Conservation (phyloP, 2,797 vertebrate genomes). For the Apogon hyalosoma region DNA sequence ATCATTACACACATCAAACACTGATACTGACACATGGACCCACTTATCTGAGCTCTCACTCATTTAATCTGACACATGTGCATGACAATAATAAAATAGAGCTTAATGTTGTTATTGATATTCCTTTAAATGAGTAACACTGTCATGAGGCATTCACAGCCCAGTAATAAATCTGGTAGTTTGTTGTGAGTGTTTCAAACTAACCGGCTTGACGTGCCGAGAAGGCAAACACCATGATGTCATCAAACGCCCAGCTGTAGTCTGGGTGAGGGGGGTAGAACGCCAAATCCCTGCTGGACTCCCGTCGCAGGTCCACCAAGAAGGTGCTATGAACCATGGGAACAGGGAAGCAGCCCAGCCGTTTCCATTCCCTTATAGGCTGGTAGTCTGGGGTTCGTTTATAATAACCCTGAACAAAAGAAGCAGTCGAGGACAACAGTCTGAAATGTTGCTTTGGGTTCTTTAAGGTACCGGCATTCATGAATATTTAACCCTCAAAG, state of each 20-base stretch:
- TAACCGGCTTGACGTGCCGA: slow-evolving; percentile 93
- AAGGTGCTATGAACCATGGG: slow-evolving; percentile 98
- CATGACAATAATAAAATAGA: slow-evolving; percentile 19
- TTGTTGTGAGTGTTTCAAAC: slow-evolving; percentile 43
- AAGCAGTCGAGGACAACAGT: neutral
- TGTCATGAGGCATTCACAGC: slow-evolving; percentile 22
- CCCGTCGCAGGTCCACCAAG: slow-evolving; percentile 92
- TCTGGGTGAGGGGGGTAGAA: slow-evolving; percentile 95
- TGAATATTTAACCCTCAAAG: too few species aligned
- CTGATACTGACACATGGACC: slow-evolving; percentile 36
- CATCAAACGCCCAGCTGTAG: slow-evolving; percentile 97
- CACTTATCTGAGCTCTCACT: slow-evolving; percentile 33
- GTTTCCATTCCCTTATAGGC: slow-evolving; percentile 96
- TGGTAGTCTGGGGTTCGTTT: slow-evolving; percentile 94
- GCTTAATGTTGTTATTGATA: neutral
- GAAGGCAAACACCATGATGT: slow-evolving; percentile 99
- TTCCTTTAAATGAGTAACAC: neutral
- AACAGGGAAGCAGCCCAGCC: slow-evolving; percentile 90
- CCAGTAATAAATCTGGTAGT: slow-evolving; percentile 14
- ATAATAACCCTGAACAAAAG: slow-evolving; percentile 90
- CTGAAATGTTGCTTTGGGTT: neutral
- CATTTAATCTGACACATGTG: slow-evolving; percentile 30
- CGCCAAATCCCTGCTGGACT: slow-evolving; percentile 84
- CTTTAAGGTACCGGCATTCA: too few species aligned
- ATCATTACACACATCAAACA: slow-evolving; percentile 27